Evolutionary conservation across 2,888 invertebrate genomes (phyloP).

Genomic region (Teleiodes luculella): DNA sequence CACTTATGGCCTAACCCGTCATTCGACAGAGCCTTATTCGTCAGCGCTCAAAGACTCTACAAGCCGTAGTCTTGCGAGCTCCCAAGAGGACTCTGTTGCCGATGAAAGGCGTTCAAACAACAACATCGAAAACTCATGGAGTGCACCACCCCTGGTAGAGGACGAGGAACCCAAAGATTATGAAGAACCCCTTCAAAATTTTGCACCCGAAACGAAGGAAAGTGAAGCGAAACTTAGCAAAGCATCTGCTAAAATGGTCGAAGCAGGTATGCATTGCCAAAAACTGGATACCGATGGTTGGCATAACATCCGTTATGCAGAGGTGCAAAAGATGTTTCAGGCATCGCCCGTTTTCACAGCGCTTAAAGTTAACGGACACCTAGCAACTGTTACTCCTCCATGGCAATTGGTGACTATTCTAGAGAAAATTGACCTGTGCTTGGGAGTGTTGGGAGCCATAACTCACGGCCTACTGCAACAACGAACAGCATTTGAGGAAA

Average conservation of each 20-base stretch:
- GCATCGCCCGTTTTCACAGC: background rate
- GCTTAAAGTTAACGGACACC: background rate
- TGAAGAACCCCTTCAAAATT: constrained; percentile 3
- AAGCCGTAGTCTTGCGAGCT: background rate
- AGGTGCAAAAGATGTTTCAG: background rate
- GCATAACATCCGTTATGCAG: background rate
- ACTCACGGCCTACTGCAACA: background rate
- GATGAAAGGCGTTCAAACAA: background rate
- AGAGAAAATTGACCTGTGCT: background rate
- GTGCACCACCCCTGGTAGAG: background rate
- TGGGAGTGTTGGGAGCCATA: background rate
- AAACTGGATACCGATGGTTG: background rate
- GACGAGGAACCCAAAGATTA: background rate
- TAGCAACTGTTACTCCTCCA: background rate
- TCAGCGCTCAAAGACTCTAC: background rate
- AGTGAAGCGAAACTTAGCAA: constrained; percentile 5
- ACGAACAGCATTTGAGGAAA: background rate
- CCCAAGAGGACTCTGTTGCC: background rate
- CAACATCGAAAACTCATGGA: background rate
- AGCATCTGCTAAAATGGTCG: constrained; percentile 2
- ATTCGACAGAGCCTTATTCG: background rate
- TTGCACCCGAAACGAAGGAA: constrained; percentile 11
- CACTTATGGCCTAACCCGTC: background rate
- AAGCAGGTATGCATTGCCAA: constrained; percentile 8
- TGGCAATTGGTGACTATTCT: background rate